These are phyloP conservation scores for Phania funesta DNA, from an alignment of 2,888 invertebrate genomes.

Conservation along the genomic window DNA sequence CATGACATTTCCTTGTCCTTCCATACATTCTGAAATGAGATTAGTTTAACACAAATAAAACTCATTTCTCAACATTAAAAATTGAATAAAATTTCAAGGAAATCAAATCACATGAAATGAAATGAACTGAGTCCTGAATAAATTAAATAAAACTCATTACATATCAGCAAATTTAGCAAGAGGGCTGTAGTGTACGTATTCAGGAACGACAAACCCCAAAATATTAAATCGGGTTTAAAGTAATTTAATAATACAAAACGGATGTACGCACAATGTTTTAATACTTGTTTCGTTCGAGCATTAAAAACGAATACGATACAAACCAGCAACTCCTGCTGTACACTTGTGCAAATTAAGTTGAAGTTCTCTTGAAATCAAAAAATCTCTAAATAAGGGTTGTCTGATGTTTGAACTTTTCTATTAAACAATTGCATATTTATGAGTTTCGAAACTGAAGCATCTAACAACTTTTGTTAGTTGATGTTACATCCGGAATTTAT, in stretches of 20 bases:
- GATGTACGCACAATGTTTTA: conserved; percentile 28
- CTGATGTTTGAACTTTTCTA: conserved; percentile 66
- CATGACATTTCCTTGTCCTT: neutral
- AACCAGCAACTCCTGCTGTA: conserved; percentile 11
- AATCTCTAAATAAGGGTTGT: conserved; percentile 58
- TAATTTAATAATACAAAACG: conserved; percentile 62
- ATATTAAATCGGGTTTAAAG: conserved; percentile 61
- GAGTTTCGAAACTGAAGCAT: conserved; percentile 47
- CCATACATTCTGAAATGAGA: neutral
- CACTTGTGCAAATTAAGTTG: neutral
- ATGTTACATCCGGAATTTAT: conserved; percentile 25
- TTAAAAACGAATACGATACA: neutral
- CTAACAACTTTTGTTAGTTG: conserved; percentile 13
- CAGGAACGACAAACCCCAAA: conserved; percentile 44
- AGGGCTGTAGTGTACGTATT: neutral
- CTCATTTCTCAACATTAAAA: conserved; percentile 32
- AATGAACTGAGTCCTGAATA: conserved; percentile 58
- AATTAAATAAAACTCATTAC: conserved; percentile 65
- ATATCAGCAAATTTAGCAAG: conserved; percentile 41
- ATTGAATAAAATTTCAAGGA: conserved; percentile 49
- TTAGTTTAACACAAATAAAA: conserved; percentile 42
- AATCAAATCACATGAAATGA: conserved; percentile 51
- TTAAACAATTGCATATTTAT: conserved; percentile 69
- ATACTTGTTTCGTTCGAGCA: neutral
- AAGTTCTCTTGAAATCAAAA: conserved; percentile 8